phyloP scores from a whole-genome alignment of 2,113 vertebrate genomes.

The Nibea coibor region DNA sequence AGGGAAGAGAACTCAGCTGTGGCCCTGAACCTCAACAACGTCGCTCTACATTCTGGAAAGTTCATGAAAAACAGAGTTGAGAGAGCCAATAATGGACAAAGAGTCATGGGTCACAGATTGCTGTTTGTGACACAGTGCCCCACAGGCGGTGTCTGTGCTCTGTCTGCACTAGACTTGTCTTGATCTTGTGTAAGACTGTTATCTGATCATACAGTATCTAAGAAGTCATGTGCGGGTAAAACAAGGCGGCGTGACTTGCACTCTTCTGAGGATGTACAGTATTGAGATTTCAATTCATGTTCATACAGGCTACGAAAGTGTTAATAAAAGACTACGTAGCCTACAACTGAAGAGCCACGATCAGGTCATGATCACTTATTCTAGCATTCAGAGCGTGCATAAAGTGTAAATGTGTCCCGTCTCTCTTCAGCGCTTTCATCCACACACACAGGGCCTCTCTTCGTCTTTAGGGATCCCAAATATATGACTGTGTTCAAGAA shows the following conservation, averaged over 20 bases:
- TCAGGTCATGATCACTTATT: constrained; percentile 12
- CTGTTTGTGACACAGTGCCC: background rate
- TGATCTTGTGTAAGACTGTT: constrained; percentile 23
- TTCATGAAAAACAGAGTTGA: background rate
- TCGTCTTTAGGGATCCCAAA: constrained; percentile 26
- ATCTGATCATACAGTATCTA: constrained; percentile 26
- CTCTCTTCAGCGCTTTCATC: constrained; percentile 12
- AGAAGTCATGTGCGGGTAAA: constrained; percentile 29
- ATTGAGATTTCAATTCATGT: background rate
- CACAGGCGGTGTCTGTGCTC: background rate
- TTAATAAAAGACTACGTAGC: background rate
- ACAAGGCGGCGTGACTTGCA: constrained; percentile 1
- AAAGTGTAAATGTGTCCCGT: background rate
- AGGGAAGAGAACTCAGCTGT: background rate
- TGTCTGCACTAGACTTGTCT: constrained; percentile 10
- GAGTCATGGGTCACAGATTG: constrained; percentile 6
- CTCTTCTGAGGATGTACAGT: background rate
- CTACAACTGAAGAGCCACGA: background rate
- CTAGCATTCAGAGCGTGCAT: constrained; percentile 23
- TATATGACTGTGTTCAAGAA: constrained; percentile 14
- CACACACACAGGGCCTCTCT: background rate
- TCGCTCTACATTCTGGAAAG: background rate
- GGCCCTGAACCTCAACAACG: background rate
- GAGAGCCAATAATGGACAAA: background rate
- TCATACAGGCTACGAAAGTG: background rate